Evolutionary conservation across 2,113 vertebrate species (phyloP).

Genomic region (Cairina moschata): DNA sequence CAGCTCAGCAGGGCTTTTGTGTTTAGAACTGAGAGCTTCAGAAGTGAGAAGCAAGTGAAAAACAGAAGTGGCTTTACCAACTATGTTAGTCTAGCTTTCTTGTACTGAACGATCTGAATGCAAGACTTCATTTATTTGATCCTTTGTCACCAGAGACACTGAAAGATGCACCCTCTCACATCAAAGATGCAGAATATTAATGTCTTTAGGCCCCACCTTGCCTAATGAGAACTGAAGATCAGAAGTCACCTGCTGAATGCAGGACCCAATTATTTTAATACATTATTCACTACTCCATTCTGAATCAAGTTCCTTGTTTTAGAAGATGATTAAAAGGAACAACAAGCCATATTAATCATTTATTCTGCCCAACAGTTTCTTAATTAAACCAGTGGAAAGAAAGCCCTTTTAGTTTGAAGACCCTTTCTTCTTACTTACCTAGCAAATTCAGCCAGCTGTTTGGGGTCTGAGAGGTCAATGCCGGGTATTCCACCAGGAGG

Average conservation of each 20-base stretch:
- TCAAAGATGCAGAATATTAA: neutral
- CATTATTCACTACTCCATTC: neutral
- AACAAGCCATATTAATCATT: neutral
- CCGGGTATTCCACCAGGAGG: constrained; percentile 97
- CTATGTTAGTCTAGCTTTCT: neutral
- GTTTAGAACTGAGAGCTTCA: neutral
- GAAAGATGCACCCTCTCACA: neutral
- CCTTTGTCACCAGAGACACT: neutral
- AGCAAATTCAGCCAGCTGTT: constrained; percentile 98
- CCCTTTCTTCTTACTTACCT: constrained; percentile 80
- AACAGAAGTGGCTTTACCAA: neutral
- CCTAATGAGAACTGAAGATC: neutral
- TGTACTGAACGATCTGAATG: neutral
- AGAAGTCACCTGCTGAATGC: neutral
- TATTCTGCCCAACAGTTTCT: neutral
- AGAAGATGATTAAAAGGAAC: neutral
- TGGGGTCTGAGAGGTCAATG: constrained; percentile 97
- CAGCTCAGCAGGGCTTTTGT: neutral
- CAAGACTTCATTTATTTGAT: neutral
- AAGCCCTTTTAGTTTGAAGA: neutral
- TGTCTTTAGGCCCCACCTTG: neutral
- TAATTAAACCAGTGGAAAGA: neutral
- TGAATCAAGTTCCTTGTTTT: neutral
- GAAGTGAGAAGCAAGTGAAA: neutral
- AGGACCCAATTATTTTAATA: neutral